Evolutionary conservation across 2,797 vertebrate species (phyloP).

Genomic region (Heterohyrax brucei): DNA sequence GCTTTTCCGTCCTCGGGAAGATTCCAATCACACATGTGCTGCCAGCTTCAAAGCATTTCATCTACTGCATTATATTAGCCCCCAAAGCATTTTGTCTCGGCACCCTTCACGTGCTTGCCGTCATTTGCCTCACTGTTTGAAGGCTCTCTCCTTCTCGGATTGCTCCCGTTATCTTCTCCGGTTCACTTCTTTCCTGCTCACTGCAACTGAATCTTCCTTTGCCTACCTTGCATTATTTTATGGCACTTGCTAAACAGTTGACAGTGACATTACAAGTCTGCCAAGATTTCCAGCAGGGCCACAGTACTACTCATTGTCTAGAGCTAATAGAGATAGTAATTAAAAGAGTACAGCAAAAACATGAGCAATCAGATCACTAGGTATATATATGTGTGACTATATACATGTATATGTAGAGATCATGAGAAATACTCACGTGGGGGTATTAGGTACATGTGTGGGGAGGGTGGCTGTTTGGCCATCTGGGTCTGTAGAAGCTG

Average conservation of each 20-base stretch:
- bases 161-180: slow-evolving; percentile 25
- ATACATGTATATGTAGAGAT: not conserved
- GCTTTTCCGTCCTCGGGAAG: slow-evolving; percentile 29
- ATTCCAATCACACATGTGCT: not conserved
- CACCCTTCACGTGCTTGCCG: not conserved
- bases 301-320: not conserved
- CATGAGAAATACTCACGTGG: not conserved
- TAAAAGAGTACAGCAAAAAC: slow-evolving; percentile 33
- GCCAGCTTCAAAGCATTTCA: not conserved
- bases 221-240: not conserved
- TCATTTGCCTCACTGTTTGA: not conserved
- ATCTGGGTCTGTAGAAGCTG: slow-evolving; percentile 15
- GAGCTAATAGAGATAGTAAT: not conserved
- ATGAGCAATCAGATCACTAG: not conserved
- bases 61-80: not conserved
- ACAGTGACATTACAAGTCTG: not conserved
- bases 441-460: fast-evolving
- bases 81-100: not conserved
- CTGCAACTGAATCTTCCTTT: not conserved
- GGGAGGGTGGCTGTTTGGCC: not conserved
- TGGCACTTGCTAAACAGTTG: slow-evolving; percentile 29
- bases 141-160: not conserved
- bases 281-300: not conserved
- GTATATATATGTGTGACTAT: not conserved
- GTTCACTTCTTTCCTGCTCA: not conserved